phyloP scores from a whole-genome alignment of 2,888 invertebrate species.

The Trissolcus japonicus region DNA sequence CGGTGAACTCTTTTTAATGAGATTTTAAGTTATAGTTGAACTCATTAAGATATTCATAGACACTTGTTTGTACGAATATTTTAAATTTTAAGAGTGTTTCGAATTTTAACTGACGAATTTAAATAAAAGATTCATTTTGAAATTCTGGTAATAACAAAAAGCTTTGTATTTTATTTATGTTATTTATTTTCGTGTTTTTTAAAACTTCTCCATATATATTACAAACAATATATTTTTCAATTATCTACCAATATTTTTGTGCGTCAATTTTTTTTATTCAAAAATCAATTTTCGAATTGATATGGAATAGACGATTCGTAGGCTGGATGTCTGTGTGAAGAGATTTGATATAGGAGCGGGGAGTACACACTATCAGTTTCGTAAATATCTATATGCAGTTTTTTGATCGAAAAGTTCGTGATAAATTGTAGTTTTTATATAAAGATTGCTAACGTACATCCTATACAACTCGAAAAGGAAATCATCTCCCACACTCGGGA shows the following conservation, averaged over 20 bases:
- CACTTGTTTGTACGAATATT: conserved; percentile 20
- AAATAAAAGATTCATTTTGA: no score
- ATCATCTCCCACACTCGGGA: conserved; percentile 43
- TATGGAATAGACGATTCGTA: neutral
- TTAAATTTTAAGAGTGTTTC: neutral
- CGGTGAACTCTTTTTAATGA: conserved; percentile 33
- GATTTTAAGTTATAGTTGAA: conserved; percentile 34
- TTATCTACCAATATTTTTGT: neutral
- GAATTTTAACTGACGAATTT: no score
- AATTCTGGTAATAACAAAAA: neutral
- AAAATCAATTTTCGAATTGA: conserved; percentile 9
- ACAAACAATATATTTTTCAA: neutral
- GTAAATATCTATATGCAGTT: conserved; percentile 42
- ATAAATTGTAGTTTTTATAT: conserved; percentile 54
- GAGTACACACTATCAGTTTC: conserved; percentile 36
- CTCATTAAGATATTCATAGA: conserved; percentile 30
- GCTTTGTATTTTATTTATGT: neutral
- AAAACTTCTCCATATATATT: neutral
- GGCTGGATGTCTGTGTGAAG: neutral
- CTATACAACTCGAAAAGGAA: conserved; percentile 43
- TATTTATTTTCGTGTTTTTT: neutral
- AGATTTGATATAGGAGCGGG: conserved; percentile 38
- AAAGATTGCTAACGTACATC: conserved; percentile 38
- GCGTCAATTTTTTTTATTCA: neutral
- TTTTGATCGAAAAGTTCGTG: conserved; percentile 51